Conservation (phyloP, 2,113 vertebrate species). For the Elephantulus edwardii region DNA sequence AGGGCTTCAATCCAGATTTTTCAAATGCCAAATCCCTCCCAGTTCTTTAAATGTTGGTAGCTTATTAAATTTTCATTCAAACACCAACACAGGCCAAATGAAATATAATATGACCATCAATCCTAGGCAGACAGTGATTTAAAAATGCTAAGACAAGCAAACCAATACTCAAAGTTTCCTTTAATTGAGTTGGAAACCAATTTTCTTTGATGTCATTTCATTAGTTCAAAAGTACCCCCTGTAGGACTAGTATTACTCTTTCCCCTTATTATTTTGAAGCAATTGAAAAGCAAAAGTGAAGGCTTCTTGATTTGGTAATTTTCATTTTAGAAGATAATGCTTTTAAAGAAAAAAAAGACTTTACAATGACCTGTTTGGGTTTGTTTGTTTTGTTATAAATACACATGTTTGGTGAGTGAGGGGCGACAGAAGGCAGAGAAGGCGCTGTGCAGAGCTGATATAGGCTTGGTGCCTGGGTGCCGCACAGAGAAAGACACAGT, state of each 20-base stretch:
- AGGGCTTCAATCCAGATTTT: not conserved
- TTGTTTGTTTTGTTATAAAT: too few species aligned
- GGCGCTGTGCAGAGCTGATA: too few species aligned
- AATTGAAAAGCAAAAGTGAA: slow-evolving; percentile 2
- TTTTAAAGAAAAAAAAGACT: not conserved
- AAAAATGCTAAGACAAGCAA: not conserved
- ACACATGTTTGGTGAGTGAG: too few species aligned
- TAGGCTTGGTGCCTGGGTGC: too few species aligned
- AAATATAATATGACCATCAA: not conserved
- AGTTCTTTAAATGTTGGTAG: not conserved
- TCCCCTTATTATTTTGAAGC: not conserved
- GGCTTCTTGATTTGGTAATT: not conserved
- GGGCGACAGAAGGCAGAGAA: not conserved
- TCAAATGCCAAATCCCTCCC: not conserved
- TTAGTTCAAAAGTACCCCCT: not conserved
- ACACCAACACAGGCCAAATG: not conserved
- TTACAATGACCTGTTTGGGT: too few species aligned
- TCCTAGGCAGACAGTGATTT: slow-evolving; percentile 9
- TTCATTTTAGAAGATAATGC: not conserved
- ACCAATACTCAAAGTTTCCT: not conserved
- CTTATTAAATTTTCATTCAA: not conserved
- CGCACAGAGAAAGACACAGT: too few species aligned
- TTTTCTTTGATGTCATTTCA: not conserved
- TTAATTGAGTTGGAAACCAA: slow-evolving; percentile 15
- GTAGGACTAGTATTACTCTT: not conserved